These are phyloP conservation scores for Buathra laborator DNA, from an alignment of 2,888 invertebrate genomes.

Conservation along the genomic window DNA sequence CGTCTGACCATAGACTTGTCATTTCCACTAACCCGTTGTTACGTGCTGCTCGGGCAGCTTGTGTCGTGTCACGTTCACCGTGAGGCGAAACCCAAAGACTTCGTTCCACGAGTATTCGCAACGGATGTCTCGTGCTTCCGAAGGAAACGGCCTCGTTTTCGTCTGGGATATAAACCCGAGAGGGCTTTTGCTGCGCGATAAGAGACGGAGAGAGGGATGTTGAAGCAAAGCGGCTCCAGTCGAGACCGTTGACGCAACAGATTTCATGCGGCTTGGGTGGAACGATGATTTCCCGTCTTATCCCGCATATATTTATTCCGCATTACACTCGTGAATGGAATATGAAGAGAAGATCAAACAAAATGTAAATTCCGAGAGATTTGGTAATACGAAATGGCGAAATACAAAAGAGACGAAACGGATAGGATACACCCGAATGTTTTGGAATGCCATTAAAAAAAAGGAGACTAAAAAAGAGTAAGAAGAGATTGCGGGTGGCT, in stretches of 20 bases:
- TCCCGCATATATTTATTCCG: not conserved
- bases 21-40: slow-evolving; percentile 6
- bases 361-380: not conserved
- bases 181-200: not conserved
- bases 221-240: not conserved
- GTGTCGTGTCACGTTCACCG: not conserved
- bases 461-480: slow-evolving; percentile 12
- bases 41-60: not conserved
- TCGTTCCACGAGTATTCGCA: slow-evolving; percentile 4
- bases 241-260: slow-evolving; percentile 16
- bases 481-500: slow-evolving; percentile 51
- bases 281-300: slow-evolving; percentile 5
- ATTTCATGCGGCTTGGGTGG: slow-evolving; percentile 10
- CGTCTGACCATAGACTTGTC: not conserved
- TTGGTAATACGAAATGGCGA: slow-evolving; percentile 4
- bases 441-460: slow-evolving; percentile 16
- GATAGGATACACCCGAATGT: slow-evolving; percentile 3
- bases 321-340: not conserved
- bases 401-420: not conserved
- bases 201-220: not conserved
- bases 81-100: not conserved
- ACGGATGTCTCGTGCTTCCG: slow-evolving; percentile 17
- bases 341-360: not conserved
- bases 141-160: slow-evolving; percentile 9
- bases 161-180: not conserved